A percentile compares a stretch with the other conserved stretches of the same genome.
These are phyloP conservation scores for Spea bombifrons DNA, from an alignment of 2,113 vertebrate species.

Conservation along the genomic window DNA sequence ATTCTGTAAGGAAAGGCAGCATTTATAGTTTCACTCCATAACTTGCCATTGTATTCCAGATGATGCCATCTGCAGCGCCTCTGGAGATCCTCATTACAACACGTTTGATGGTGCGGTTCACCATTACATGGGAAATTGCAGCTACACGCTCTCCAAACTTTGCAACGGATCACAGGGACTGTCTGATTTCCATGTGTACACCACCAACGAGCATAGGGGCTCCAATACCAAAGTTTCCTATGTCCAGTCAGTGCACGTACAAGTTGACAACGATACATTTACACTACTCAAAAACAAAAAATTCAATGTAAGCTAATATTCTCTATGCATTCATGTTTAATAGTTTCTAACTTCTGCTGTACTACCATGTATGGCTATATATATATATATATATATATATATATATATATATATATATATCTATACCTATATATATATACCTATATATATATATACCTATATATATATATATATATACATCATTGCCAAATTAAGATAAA, in stretches of 20 bases:
- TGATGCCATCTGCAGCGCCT: conserved; percentile 47
- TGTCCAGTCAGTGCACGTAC: conserved; percentile 72
- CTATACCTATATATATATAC: too few relatives aligned
- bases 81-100: conserved; percentile 59
- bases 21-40: too few relatives aligned
- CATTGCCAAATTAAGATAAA: too few relatives aligned
- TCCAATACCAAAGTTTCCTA: conserved; percentile 76
- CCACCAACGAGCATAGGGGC: conserved; percentile 78
- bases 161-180: conserved; percentile 63
- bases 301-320: conserved; percentile 68
- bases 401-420: too few relatives aligned
- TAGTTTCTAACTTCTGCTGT: too few relatives aligned
- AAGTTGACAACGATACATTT: conserved; percentile 60
- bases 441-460: too few relatives aligned
- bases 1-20: too few relatives aligned
- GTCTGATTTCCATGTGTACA: conserved; percentile 74
- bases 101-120: conserved; percentile 61
- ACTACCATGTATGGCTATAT: too few relatives aligned
- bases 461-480: too few relatives aligned
- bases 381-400: too few relatives aligned
- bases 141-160: conserved; percentile 76
- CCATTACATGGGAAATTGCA: conserved; percentile 85
- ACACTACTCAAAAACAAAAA: conserved; percentile 74
- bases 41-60: not conserved
- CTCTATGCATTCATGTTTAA: not conserved